Percentiles rank a stretch among this genome's conserved stretches.
These are phyloP conservation scores for Leptinotarsa tumamoca DNA, from an alignment of 2,888 invertebrate genomes.

Conservation along the genomic window DNA sequence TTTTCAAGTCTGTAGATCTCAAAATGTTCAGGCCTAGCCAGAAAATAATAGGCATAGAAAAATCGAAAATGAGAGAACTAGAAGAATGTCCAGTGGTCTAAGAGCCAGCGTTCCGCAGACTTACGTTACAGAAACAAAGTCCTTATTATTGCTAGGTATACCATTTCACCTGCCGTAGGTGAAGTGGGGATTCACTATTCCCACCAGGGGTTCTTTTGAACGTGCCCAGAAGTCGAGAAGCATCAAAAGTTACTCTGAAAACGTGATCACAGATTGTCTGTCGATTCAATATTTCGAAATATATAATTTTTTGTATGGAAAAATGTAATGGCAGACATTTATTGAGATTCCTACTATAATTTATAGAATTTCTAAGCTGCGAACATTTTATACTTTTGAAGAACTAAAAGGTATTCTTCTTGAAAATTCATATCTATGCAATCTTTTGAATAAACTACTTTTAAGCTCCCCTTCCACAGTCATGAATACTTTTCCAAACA, in stretches of 20 bases:
- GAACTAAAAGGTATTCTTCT: too few species aligned
- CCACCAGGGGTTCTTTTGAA: background rate
- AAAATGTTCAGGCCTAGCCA: too few species aligned
- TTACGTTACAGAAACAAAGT: background rate
- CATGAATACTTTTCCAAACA: too few species aligned
- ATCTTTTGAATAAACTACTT: too few species aligned
- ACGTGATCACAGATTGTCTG: background rate
- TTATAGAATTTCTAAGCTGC: conserved; percentile 6
- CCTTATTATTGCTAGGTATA: conserved; percentile 7
- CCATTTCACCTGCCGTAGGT: background rate
- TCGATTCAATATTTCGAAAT: background rate
- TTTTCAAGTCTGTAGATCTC: too few species aligned
- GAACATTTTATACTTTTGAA: background rate
- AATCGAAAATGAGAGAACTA: too few species aligned
- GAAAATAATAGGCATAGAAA: too few species aligned
- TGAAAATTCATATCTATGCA: too few species aligned
- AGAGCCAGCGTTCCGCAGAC: background rate
- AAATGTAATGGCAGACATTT: background rate
- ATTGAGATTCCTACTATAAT: background rate
- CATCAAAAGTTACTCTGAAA: background rate
- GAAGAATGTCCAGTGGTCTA: too few species aligned
- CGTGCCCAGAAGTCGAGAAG: background rate
- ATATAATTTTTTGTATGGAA: background rate
- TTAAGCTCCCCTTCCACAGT: too few species aligned
- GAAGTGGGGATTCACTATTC: background rate